phyloP scores from a whole-genome alignment of 53 echinoderm and acorn worm genomes.

The Patiria pectinifera region DNA sequence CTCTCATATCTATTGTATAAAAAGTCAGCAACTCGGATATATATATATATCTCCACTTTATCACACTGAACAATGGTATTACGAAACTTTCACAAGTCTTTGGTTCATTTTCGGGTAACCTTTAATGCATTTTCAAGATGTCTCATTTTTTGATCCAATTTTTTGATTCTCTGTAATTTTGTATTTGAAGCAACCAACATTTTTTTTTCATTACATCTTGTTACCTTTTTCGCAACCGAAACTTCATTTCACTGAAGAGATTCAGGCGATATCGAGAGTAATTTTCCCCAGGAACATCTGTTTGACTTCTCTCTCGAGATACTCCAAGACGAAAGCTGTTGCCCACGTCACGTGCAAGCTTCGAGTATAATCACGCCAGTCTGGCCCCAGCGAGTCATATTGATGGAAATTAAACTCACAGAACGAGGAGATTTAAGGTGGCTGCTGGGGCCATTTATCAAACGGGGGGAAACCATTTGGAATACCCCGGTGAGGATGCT shows the following conservation, averaged over 20 bases:
- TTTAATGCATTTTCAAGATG: too few relatives aligned
- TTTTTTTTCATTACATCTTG: too few relatives aligned
- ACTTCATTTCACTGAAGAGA: neutral
- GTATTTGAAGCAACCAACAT: too few relatives aligned
- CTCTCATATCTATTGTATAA: too few relatives aligned
- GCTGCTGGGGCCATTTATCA: conserved; percentile 39
- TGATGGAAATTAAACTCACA: conserved; percentile 23
- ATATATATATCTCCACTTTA: too few relatives aligned
- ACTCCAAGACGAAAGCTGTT: neutral
- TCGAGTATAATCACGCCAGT: conserved; percentile 18
- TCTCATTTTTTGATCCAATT: too few relatives aligned
- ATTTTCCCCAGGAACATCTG: neutral
- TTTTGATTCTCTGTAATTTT: too few relatives aligned
- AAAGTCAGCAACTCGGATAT: too few relatives aligned
- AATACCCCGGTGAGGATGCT: conserved; percentile 16
- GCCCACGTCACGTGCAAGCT: conserved; percentile 29
- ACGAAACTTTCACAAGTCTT: too few relatives aligned
- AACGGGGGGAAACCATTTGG: conserved; percentile 17
- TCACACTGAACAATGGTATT: too few relatives aligned
- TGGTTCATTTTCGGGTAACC: too few relatives aligned
- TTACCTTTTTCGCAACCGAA: neutral
- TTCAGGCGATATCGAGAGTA: neutral
- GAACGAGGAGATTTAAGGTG: conserved; percentile 16
- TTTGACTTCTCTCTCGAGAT: neutral
- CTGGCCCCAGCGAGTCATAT: conserved; percentile 20